Base-by-base conservation (phyloP, 2,888 invertebrate species). In the Tetragonula carbonaria region DNA sequence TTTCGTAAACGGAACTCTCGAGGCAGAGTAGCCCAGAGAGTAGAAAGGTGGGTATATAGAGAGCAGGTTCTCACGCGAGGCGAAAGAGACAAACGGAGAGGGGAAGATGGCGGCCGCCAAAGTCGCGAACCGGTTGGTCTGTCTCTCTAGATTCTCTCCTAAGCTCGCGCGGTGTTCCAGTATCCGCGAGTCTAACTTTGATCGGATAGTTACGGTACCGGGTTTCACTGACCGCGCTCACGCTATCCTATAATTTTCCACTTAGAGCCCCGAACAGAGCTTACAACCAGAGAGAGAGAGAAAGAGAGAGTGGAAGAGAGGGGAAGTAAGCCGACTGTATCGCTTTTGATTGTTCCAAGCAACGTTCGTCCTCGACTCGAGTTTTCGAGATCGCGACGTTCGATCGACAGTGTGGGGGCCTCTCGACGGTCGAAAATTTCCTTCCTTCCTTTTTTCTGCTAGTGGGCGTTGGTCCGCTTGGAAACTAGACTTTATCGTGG, bases 121-220 rank as follows among this genome's bases (percentile, higher is more conserved):
- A 93, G 92, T 92, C 91, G 90, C 92, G 90, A 94, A 94, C 94
- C 94, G 94, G 94, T 94, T 94, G 92, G 90, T 91, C 90, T 90
- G 90, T 91, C 91, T 91, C 92, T 92, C 89, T 93, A 89, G 89
- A 88, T 85, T 89, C 89, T 82, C 84, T 82, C 84, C 93, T 93
- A 93, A 92, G 89, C 90, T 90, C 87, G 80, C 86, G 74, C 74
- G 55, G 16, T 59, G 68, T 75, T 75, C 74, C 74, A 75, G 45
- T 75, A 75, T 23, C 81, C 85, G 80, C 76, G 85, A 86, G 88
- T 86, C 88, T 89, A 88, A 83, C 90, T 88, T 88, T 86, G 83
- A 85, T 80, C 81, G 88, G 86, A 86, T 79, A 45, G 79, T 74
- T 87, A 82, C 84, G 83, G 82, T 78, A 62, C 74, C 65, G 66